Base-by-base conservation (phyloP, 2,113 vertebrate species). In the Hippopotamus amphibius region DNA sequence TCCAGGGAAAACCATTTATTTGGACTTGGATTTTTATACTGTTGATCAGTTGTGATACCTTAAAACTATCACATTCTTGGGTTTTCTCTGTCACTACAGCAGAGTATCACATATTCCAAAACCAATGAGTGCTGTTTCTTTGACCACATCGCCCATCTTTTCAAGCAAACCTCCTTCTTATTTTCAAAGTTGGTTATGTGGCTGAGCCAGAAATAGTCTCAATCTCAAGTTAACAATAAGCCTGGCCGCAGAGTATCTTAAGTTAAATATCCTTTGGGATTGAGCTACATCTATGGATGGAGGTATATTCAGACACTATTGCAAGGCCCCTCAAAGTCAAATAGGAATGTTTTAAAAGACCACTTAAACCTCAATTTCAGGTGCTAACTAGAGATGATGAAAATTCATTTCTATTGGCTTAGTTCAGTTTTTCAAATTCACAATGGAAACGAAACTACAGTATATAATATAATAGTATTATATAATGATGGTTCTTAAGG, bases 1-100 rank as follows among this genome's bases (percentile, higher is more conserved):
- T 69, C 71, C 15, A 92, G 74, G 61, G 63, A 95, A 97, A 94
- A 93, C 69, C 4, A 43, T 59, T 96, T 72, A 87, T 79, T 65
- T 96, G 50, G 53, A 68, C 57, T 93, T 96, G 57, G 59, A 86
- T 92, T 97, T 95, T 92, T 46, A 90, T 88, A 93, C 37, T 93
- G 76, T 13, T 88, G 8, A 90, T 94, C 48, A 91, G 76, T 41
- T 69, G 22, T 87, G 26, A 81, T 88, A 13, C 21, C 61, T 97
- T 92, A 68, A 83, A 95, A 95, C 37, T 30, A 57, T 66, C 37
- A 87, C 53, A 77, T 81, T 85, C 69, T 96, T 87, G 43, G 55
- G 79, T 88, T 88, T 63, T 94, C 33, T 88, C 63, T 88, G 76
- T 96, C 50, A 71, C 14, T 79, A 43, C 50, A 83, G 50, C 43